Conservation (phyloP, 2,888 invertebrate species). For the Tetranychus piercei region DNA sequence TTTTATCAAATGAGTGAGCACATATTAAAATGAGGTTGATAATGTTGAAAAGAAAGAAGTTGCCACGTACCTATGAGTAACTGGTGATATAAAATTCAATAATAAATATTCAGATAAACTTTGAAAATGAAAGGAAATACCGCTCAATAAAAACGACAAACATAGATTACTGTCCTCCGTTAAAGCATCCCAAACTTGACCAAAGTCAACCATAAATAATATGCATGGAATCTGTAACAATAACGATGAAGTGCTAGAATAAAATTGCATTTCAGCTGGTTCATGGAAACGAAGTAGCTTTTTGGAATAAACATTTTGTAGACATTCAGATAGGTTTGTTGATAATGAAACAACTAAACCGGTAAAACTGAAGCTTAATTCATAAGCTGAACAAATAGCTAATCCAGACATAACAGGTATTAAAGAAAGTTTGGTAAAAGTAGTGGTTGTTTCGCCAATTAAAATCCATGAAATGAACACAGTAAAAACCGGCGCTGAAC, state of each 20-base stretch:
- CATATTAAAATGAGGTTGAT: neutral
- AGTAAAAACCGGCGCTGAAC: constrained; percentile 58
- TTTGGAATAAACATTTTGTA: constrained; percentile 60
- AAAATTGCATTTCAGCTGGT: constrained; percentile 58
- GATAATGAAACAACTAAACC: constrained; percentile 56
- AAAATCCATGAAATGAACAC: constrained; percentile 47
- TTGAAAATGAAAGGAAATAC: constrained; percentile 58
- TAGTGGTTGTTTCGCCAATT: constrained; percentile 43
- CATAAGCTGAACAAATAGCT: constrained; percentile 54
- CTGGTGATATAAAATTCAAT: constrained; percentile 59
- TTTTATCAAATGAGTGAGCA: neutral
- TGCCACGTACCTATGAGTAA: constrained; percentile 48
- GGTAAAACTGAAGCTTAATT: constrained; percentile 50
- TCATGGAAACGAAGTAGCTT: constrained; percentile 53
- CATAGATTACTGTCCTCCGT: constrained; percentile 34
- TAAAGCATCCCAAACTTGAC: constrained; percentile 36
- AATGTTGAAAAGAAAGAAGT: neutral
- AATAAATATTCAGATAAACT: constrained; percentile 58
- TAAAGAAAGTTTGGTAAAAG: constrained; percentile 50
- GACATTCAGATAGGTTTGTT: constrained; percentile 57
- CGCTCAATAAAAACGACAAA: constrained; percentile 46
- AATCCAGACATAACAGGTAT: constrained; percentile 58
- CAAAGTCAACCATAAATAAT: constrained; percentile 46
- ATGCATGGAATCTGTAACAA: constrained; percentile 52
- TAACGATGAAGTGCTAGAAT: constrained; percentile 52